Evolutionary conservation across 2,888 invertebrate species (phyloP), one percentile per base, ranked within the genome.

Genomic region (Chrysolina oricalcia): DNA sequence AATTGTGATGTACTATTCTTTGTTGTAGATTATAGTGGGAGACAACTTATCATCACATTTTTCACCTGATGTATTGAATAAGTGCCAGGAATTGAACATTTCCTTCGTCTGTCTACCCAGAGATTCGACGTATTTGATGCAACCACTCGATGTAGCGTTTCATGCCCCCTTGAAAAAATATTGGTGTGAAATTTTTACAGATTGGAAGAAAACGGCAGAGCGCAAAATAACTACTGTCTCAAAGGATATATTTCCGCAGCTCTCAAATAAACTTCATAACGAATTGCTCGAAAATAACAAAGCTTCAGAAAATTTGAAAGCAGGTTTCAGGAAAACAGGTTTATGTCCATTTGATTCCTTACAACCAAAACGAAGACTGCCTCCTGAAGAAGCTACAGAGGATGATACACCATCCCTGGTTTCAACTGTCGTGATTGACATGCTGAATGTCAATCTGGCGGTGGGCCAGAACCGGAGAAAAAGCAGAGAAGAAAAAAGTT

Each of bases 31-130:
- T 35, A 19, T 64, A 19, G 64, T 64, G 3, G 64, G 64, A 43
- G 64, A 64, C 43, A 43, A 64, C 43, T 21, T 64, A 19, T 64
- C 3, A 41, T 40, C 64, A 41, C 64, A 64, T 64, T 66, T 66
- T 66, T 66, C 46, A 66, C 17, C 23, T 11, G 41, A 19, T 23
- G 65, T 66, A 66, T 66, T 66, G 13, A 66, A 66, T n/a, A 66
- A 9, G 43, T 66, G 65, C 48, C 1, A 50, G n/a, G 59, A 59
- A 59, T 27, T 59, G 59, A 59, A 23, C 59, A 59, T 59, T 11
- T 27, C 53, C 21, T 53, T 53, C 21, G 53, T 53, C 21, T 53
- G 53, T 13, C 53, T 53, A 53, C 53, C 53, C 53, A 53, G 53
- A 21, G 11, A 53, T 53, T 17, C 53, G 21, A 53, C 53, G 46